A percentile compares a stretch with the other conserved stretches of the same genome.
phyloP scores from a whole-genome alignment of 2,113 vertebrate species.

The Paramisgurnus dabryanus region DNA sequence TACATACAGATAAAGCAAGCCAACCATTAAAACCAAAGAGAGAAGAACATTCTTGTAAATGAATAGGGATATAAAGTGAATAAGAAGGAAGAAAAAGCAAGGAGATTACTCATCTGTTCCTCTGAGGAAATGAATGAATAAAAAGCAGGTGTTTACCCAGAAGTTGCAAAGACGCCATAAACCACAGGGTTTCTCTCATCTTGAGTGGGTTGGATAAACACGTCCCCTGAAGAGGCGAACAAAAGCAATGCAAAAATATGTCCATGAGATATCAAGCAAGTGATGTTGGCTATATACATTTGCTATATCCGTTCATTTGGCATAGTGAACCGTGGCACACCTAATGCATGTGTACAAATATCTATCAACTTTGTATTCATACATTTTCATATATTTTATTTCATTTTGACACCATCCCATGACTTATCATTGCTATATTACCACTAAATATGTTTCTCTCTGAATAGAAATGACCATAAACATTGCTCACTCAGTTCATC shows the following conservation, averaged over 20 bases:
- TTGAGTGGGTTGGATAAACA: conserved; percentile 80
- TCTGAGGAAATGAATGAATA: neutral
- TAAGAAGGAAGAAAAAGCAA: neutral
- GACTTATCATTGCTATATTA: no score
- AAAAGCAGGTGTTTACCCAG: conserved; percentile 67
- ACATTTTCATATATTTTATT: no score
- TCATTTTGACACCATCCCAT: no score
- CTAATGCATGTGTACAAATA: no score
- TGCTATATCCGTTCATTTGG: no score
- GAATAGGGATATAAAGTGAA: neutral
- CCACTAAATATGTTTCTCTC: no score
- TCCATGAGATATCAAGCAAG: neutral
- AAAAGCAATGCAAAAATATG: conserved; percentile 36
- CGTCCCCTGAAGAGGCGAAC: conserved; percentile 70
- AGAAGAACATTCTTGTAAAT: neutral
- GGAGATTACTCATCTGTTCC: neutral
- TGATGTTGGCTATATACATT: no score
- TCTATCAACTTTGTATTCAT: no score
- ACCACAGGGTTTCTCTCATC: conserved; percentile 81
- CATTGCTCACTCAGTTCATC: conserved; percentile 80
- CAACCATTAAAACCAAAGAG: neutral
- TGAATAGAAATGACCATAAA: neutral
- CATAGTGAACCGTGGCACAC: no score
- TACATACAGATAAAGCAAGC: neutral
- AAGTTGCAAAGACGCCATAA: conserved; percentile 80